A percentile compares a stretch with the other conserved stretches of the same genome.
These are phyloP conservation scores for Tamias sibiricus DNA, from an alignment of 2,113 vertebrate genomes.

Conservation along the genomic window DNA sequence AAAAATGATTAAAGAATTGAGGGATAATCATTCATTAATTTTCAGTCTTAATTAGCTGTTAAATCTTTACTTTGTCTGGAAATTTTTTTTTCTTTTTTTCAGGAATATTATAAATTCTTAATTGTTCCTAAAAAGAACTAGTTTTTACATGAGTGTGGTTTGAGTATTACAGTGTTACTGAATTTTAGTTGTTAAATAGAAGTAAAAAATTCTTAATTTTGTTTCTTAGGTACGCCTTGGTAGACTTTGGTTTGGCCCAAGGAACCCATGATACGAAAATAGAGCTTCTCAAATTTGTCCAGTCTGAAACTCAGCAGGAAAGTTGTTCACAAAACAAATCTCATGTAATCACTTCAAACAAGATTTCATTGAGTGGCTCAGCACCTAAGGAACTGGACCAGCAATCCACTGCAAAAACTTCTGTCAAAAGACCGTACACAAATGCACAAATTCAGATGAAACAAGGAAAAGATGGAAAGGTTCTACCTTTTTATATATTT, in stretches of 20 bases:
- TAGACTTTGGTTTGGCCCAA: constrained; percentile 98
- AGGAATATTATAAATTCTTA: constrained; percentile 37
- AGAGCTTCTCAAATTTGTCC: constrained; percentile 94
- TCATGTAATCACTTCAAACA: constrained; percentile 82
- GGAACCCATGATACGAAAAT: constrained; percentile 95
- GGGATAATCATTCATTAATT: not conserved
- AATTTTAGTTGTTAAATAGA: not conserved
- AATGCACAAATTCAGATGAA: constrained; percentile 87
- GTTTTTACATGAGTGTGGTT: constrained; percentile 21
- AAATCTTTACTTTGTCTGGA: constrained; percentile 13
- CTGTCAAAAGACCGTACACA: constrained; percentile 87
- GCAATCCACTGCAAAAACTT: constrained; percentile 86
- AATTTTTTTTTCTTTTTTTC: constrained; percentile 13
- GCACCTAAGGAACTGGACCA: constrained; percentile 80
- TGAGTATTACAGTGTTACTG: constrained; percentile 8
- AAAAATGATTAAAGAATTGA: not conserved
- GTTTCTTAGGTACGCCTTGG: constrained; percentile 93
- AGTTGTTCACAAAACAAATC: constrained; percentile 87
- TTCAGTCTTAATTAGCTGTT: not conserved
- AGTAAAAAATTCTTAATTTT: constrained; percentile 69
- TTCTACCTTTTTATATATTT: constrained; percentile 81
- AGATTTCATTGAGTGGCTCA: constrained; percentile 79
- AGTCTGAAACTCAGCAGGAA: constrained; percentile 90
- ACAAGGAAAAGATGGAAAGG: constrained; percentile 92
- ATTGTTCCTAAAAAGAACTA: not conserved